Evolutionary conservation across 2,888 invertebrate genomes (phyloP).

Genomic region (Cremastobaeus sp.): DNA sequence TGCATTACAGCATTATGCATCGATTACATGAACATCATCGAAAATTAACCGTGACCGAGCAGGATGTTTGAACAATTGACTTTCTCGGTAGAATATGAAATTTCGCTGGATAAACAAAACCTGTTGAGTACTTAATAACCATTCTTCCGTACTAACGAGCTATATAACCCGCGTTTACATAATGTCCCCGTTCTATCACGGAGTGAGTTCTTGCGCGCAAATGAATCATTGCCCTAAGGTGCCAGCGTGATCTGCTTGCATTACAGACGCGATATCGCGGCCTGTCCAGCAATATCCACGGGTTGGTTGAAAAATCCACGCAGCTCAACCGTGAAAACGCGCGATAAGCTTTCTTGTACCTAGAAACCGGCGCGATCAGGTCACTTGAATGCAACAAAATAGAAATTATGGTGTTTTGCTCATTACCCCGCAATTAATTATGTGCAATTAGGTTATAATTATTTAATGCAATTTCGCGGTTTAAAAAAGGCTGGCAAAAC

Average conservation of each 20-base stretch:
- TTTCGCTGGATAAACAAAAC: constrained; percentile 32
- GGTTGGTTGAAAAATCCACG: constrained; percentile 29
- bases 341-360: constrained; percentile 26
- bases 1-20: too few species aligned
- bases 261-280: constrained; percentile 27
- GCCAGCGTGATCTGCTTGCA: constrained; percentile 30
- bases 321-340: constrained; percentile 43
- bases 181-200: constrained; percentile 27
- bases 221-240: constrained; percentile 50
- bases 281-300: constrained; percentile 2
- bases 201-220: constrained; percentile 43
- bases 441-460: too few species aligned
- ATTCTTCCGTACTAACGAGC: constrained; percentile 29
- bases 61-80: constrained; percentile 35
- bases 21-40: too few species aligned
- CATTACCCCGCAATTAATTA: too few species aligned
- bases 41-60: too few species aligned
- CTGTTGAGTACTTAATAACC: constrained; percentile 10
- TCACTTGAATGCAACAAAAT: background rate
- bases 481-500: too few species aligned
- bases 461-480: too few species aligned
- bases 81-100: constrained; percentile 19
- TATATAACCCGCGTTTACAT: constrained; percentile 35
- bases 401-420: background rate
- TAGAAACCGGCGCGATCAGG: constrained; percentile 15